Conservation (phyloP, 1,140 invertebrate genomes). For the Halictus rubicundus region DNA sequence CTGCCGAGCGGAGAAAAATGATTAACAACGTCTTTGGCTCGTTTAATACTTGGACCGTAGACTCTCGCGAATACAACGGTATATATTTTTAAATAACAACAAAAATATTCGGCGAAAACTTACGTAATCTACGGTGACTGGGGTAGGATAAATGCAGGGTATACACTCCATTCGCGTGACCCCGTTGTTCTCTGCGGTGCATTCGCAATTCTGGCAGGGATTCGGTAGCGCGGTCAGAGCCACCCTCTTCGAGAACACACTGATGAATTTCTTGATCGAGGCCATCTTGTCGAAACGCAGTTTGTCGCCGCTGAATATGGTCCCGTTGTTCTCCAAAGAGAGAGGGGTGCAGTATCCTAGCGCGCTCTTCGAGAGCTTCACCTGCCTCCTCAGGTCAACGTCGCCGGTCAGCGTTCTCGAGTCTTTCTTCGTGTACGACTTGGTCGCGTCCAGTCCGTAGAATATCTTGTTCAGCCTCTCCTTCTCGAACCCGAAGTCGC, state of each 20-base stretch:
- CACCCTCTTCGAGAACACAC: conserved; percentile 86
- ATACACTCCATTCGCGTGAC: conserved; percentile 84
- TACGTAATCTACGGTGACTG: conserved; percentile 80
- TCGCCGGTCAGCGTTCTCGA: conserved; percentile 85
- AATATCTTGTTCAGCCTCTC: conserved; percentile 86
- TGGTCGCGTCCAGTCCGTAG: conserved; percentile 87
- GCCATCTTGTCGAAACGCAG: conserved; percentile 81
- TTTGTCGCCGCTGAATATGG: conserved; percentile 84
- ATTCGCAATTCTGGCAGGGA: conserved; percentile 88
- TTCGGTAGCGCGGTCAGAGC: conserved; percentile 83
- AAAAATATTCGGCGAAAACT: too few species aligned
- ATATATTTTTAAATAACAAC: too few species aligned
- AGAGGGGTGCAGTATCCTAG: conserved; percentile 90
- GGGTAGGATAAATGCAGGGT: conserved; percentile 81
- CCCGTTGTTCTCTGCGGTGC: conserved; percentile 84
- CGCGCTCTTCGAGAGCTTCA: conserved; percentile 87
- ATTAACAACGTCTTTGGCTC: not conserved
- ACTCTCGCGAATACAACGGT: too few species aligned
- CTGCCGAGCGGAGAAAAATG: conserved; percentile 65
- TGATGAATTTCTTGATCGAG: conserved; percentile 85
- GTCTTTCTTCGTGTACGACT: conserved; percentile 90
- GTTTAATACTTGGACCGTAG: too few species aligned
- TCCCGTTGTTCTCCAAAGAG: conserved; percentile 91
- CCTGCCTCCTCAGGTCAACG: conserved; percentile 84
- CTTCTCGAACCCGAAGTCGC: conserved; percentile 88